Base-by-base conservation (phyloP, 53 echinoderm and acorn worm species). In the Echinarachnius parma region DNA sequence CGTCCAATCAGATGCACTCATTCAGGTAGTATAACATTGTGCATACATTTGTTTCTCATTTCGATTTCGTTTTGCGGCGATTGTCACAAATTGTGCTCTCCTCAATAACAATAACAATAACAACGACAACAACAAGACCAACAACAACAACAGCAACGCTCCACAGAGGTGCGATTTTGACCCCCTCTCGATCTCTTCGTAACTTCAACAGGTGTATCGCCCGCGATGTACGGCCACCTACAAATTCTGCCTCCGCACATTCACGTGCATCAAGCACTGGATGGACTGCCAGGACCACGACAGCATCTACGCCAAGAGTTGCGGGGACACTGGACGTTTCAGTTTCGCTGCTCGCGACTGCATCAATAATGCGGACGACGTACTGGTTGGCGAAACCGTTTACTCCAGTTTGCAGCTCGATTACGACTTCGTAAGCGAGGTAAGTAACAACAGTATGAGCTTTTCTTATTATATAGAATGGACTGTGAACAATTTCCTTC, bases 281-380 rank as follows among this genome's bases (percentile, higher is more conserved):
- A 30, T 78, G 30, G 68, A 86, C 34, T 91, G 91, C 63, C 75
- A 79, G 59, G 76, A 75, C 37, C 66, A 86, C 26, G 67, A 62
- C 10, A 80, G 76, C 59, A 64, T 86, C 64, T 86, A 80, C 83
- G 71, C 66, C 55, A 91, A 86, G 62, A 70, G 28, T 26, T 86
- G 86, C 46, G 58, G 53, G 23, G 81, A 76, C 34, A 66, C 78
- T 4, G 91, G 91, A 7, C 82, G 69, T 31, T 91, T 67, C 71
- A 91, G 91, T 59, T 91, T 86, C 56, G 75, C 64, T 42, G 66
- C 74, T 21, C 58, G 91, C 0, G 83, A 91, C 66, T 91, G 91
- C 64, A 80, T 91, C 48, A 21, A 66, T 36, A 48, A 82, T 54
- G 34, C 62, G 7, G 91, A 91, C 46, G 74, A 80, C 36, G 27